phyloP scores from a whole-genome alignment of 2,113 vertebrate genomes.

The Bos javanicus region DNA sequence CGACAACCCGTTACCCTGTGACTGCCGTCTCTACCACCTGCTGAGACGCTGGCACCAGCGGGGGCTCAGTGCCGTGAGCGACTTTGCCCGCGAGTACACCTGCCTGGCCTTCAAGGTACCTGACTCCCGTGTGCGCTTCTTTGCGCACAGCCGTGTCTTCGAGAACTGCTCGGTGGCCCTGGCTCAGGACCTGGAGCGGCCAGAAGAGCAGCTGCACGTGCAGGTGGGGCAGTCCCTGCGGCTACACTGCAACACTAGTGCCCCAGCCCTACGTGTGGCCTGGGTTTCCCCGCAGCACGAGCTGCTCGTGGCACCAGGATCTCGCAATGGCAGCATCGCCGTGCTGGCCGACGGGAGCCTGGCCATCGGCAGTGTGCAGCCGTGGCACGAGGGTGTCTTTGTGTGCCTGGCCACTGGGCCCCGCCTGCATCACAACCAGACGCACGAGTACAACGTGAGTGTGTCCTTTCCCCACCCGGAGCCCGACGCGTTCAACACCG shows the following conservation, averaged over 20 bases:
- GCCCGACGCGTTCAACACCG: conserved; percentile 89
- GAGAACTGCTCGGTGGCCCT: conserved; percentile 82
- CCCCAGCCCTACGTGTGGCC: conserved; percentile 68
- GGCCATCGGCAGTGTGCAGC: conserved; percentile 78
- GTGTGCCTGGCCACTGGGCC: conserved; percentile 87
- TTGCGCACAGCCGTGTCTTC: conserved; percentile 84
- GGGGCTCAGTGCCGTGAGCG: conserved; percentile 83
- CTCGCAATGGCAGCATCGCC: conserved; percentile 81
- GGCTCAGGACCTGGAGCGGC: conserved; percentile 1
- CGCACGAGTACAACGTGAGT: conserved; percentile 88
- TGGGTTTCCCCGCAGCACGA: conserved; percentile 90
- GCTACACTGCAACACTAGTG: conserved; percentile 84
- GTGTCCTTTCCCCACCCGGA: conserved; percentile 70
- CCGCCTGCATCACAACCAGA: conserved; percentile 82
- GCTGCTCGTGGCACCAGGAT: conserved; percentile 86
- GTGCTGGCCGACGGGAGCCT: conserved; percentile 89
- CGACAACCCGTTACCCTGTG: conserved; percentile 92
- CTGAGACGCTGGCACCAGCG: conserved; percentile 87
- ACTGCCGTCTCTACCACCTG: conserved; percentile 89
- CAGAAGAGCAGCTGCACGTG: conserved; percentile 71
- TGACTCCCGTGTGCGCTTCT: conserved; percentile 84
- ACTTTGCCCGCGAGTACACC: conserved; percentile 86
- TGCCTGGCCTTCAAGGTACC: conserved; percentile 86
- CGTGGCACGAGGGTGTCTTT: conserved; percentile 86
- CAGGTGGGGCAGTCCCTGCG: conserved; percentile 76